phyloP scores from a whole-genome alignment of 2,113 vertebrate species.

The Alosa alosa region DNA sequence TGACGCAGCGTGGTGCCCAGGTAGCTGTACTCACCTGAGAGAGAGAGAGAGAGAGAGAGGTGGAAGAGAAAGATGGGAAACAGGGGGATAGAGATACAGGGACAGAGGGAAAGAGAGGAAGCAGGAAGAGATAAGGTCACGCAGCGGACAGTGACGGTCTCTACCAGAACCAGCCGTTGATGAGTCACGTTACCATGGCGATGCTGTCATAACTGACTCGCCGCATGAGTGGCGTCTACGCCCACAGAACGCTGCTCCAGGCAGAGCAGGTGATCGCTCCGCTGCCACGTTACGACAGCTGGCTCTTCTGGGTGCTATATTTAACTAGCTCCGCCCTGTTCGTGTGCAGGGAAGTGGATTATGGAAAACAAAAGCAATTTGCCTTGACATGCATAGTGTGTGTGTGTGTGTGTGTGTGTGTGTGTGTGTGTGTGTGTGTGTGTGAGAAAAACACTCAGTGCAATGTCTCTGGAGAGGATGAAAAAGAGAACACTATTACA shows the following conservation, averaged over 20 bases:
- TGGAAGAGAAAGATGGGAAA: not conserved
- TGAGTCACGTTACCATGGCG: not conserved
- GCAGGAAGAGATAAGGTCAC: not conserved
- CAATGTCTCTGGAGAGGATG: not conserved
- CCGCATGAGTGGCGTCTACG: not conserved
- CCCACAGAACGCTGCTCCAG: not conserved
- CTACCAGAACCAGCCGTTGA: not conserved
- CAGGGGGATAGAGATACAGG: not conserved
- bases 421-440: no score
- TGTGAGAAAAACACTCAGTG: not conserved
- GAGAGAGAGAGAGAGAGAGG: constrained; percentile 14
- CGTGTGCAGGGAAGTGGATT: not conserved
- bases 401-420: no score
- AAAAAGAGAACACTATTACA: not conserved
- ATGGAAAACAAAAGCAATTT: not conserved
- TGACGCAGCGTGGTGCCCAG: constrained; percentile 69
- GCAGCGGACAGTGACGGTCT: not conserved
- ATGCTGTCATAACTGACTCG: not conserved
- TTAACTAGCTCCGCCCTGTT: not conserved
- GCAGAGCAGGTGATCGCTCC: not conserved
- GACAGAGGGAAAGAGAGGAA: not conserved
- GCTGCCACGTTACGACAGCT: not conserved
- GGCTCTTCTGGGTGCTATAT: not conserved
- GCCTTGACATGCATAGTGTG: not conserved
- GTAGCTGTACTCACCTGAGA: constrained; percentile 76